Evolutionary conservation across 2,888 invertebrate species (phyloP).

Genomic region (Noctua janthina): DNA sequence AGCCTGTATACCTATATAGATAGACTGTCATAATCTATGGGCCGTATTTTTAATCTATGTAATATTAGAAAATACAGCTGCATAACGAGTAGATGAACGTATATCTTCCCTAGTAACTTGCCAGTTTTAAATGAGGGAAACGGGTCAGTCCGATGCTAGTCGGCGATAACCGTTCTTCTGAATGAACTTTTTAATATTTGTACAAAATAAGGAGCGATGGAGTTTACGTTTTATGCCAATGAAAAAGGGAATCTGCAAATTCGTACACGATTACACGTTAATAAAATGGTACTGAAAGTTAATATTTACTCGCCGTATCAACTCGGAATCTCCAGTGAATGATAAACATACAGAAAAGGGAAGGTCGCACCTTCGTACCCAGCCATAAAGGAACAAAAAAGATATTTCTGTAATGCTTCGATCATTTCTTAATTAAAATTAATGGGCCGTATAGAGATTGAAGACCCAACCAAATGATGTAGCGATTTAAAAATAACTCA

Average conservation of each 20-base stretch:
- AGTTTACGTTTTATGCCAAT: background rate
- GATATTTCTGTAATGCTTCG: slow-evolving; percentile 18
- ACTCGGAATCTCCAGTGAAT: background rate
- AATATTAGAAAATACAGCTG: slow-evolving; percentile 10
- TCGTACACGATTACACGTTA: background rate
- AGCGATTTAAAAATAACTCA: slow-evolving; percentile 52
- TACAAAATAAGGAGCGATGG: background rate
- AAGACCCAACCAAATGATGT: slow-evolving; percentile 39
- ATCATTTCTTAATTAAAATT: slow-evolving; percentile 56
- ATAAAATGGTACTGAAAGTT: background rate
- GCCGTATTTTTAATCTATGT: background rate
- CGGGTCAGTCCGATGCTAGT: slow-evolving; percentile 20
- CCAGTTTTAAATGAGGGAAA: slow-evolving; percentile 36
- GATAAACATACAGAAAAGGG: slow-evolving; percentile 14
- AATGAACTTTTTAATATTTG: slow-evolving; percentile 4
- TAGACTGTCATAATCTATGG: background rate
- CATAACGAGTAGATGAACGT: background rate
- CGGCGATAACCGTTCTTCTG: slow-evolving; percentile 5
- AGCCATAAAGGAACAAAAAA: slow-evolving; percentile 32
- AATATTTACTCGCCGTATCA: background rate
- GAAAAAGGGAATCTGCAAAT: background rate
- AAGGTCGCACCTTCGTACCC: slow-evolving; percentile 2
- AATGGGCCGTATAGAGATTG: slow-evolving; percentile 32
- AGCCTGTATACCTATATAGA: background rate
- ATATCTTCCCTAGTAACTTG: slow-evolving; percentile 26